phyloP scores from a whole-genome alignment of 2,888 invertebrate species.

The Chouioia cunea region DNA sequence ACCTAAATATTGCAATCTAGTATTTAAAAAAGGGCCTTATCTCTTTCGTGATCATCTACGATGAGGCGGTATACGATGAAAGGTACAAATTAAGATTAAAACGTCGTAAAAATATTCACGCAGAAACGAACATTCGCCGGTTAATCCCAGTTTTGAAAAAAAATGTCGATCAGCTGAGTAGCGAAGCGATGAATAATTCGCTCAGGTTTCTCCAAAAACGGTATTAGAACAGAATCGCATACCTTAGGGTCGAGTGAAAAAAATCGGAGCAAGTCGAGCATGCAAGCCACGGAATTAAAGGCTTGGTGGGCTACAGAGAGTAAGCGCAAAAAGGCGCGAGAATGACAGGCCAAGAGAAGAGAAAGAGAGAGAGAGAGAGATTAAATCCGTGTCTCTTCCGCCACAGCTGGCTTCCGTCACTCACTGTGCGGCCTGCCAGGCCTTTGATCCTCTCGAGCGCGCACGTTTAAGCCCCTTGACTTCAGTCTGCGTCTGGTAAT shows the following conservation, averaged over 20 bases:
- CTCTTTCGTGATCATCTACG: background rate
- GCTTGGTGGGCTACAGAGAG: slow-evolving; percentile 20
- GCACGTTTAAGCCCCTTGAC: slow-evolving; percentile 58
- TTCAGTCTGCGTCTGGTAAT: slow-evolving; percentile 43
- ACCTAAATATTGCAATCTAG: too few species aligned
- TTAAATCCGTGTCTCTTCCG: slow-evolving; percentile 60
- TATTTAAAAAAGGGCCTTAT: too few species aligned
- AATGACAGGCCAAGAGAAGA: slow-evolving; percentile 31
- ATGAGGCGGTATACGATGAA: slow-evolving; percentile 45
- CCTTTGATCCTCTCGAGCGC: slow-evolving; percentile 59
- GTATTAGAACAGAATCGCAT: slow-evolving; percentile 58
- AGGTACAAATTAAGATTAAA: slow-evolving; percentile 28
- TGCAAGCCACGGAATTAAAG: slow-evolving; percentile 36
- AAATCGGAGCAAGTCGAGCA: slow-evolving; percentile 33
- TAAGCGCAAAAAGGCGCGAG: slow-evolving; percentile 32
- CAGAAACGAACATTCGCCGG: slow-evolving; percentile 16
- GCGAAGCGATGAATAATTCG: background rate
- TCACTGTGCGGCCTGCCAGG: slow-evolving; percentile 54
- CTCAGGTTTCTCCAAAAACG: background rate
- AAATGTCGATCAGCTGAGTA: background rate
- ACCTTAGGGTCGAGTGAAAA: slow-evolving; percentile 49
- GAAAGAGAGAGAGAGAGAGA: slow-evolving; percentile 21
- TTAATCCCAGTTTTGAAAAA: background rate
- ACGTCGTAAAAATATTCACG: slow-evolving; percentile 29
- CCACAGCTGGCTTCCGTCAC: slow-evolving; percentile 65